Percentiles rank a stretch among this genome's conserved stretches.
Conservation (phyloP, 2,113 vertebrate species). For the Thunnus maccoyii region DNA sequence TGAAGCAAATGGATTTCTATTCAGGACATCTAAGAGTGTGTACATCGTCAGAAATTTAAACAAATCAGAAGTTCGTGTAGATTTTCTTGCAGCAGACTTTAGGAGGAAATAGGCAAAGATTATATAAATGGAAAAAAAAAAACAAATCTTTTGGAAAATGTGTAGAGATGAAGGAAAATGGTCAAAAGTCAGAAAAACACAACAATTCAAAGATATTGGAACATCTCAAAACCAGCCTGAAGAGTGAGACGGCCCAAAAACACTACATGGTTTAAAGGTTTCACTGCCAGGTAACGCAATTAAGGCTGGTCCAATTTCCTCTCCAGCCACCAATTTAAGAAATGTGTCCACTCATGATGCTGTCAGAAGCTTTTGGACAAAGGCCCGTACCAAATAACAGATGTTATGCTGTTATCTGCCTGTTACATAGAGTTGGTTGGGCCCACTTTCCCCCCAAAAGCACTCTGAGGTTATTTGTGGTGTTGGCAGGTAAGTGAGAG, state of each 20-base stretch:
- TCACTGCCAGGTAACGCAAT: slow-evolving; percentile 27
- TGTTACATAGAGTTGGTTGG: slow-evolving; percentile 5
- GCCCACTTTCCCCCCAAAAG: slow-evolving; percentile 26
- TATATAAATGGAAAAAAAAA: background rate
- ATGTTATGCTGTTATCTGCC: slow-evolving; percentile 58
- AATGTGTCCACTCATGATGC: slow-evolving; percentile 33
- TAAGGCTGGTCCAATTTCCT: slow-evolving; percentile 38
- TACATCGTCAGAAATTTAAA: background rate
- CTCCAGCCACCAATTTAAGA: slow-evolving; percentile 46
- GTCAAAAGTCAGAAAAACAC: background rate
- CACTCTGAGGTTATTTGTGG: slow-evolving; percentile 35
- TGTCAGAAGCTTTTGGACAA: slow-evolving; percentile 33
- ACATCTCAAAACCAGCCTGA: background rate
- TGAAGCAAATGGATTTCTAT: no score
- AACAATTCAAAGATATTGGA: background rate
- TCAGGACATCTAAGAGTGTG: no score
- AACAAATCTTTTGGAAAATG: background rate
- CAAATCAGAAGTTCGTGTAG: background rate
- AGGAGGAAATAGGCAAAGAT: background rate
- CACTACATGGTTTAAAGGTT: background rate
- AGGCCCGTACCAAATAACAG: slow-evolving; percentile 31
- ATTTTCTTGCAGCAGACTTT: background rate
- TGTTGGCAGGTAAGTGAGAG: slow-evolving; percentile 38
- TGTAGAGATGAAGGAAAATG: background rate
- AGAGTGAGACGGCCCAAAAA: slow-evolving; percentile 8